Evolutionary conservation across 1,140 invertebrate species (phyloP), one percentile per base, ranked within the genome.

Genomic region (Hyphantria cunea): DNA sequence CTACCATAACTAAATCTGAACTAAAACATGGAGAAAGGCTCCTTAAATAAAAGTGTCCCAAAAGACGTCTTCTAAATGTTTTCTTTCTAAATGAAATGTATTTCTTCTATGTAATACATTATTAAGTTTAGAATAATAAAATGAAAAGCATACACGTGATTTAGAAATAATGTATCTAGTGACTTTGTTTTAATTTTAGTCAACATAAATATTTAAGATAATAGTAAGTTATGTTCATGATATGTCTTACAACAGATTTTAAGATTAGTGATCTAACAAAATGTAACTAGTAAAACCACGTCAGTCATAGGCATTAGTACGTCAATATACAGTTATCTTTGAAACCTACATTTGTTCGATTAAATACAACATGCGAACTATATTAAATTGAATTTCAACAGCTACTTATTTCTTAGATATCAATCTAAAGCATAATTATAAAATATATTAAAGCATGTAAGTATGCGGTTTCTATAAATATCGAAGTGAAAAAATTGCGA

Each of bases 301-400:
- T 8, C 8, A 25, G 9, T 13, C 34, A 25, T 25, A 25, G 17
- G 17, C 25, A 10, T 42, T 12, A 11, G n/a, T 45, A 8, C 42
- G 14, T 48, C 44, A 48, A 56, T 17, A 44, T 10, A 37, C 8
- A 7, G n/a, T n/a, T 37, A 55, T 53, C 37, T 53, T 11, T 42
- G 33, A 44, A 55, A 42, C 41, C 2, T 50, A 49, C 41, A 50
- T 49, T 50, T 59, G 56, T 59, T 59, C 47, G 41, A 58, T 33
- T 47, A 10, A 15, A 45, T 58, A 14, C 45, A 47, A 25, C 53
- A 25, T 49, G 39, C 11, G 48, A 62, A 56, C 49, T 32, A 51
- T 56, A 52, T 41, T 12, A 44, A 7, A 41, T 51, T 37, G 31
- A n/a, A 32, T 41, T 42, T 56, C 50, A 33, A 64, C 50, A 60